phyloP scores from a whole-genome alignment of 1,140 invertebrate species.

The Aradophagus sp. region DNA sequence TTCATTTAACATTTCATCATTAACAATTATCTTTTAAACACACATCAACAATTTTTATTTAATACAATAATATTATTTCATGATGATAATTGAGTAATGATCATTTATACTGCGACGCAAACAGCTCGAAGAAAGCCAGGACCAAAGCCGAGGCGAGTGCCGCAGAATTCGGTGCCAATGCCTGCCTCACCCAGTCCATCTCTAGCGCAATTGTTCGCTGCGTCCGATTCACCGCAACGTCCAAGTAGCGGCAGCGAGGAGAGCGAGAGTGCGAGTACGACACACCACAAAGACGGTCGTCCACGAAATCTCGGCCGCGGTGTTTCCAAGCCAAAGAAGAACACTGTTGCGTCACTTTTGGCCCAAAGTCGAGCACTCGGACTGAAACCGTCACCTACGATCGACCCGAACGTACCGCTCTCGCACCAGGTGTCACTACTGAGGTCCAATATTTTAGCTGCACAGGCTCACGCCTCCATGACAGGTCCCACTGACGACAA shows the following conservation, averaged over 20 bases:
- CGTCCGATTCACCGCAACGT: conserved; percentile 77
- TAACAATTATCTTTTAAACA: no score
- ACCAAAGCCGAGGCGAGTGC: conserved; percentile 81
- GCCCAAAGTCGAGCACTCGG: conserved; percentile 88
- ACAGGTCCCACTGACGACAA: conserved; percentile 72
- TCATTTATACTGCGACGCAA: conserved; percentile 12
- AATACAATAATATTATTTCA: no score
- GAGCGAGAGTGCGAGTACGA: conserved; percentile 76
- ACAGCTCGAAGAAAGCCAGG: conserved; percentile 83
- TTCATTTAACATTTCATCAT: no score
- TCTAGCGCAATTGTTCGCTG: conserved; percentile 76
- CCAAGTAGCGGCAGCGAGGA: conserved; percentile 81
- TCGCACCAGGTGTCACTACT: conserved; percentile 78
- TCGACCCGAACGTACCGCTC: conserved; percentile 76
- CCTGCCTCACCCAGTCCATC: conserved; percentile 75
- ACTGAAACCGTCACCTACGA: conserved; percentile 77
- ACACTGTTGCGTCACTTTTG: conserved; percentile 89
- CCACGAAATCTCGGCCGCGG: conserved; percentile 88
- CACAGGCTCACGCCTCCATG: conserved; percentile 75
- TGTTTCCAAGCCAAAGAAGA: conserved; percentile 92
- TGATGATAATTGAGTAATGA: no score
- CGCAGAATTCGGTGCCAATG: conserved; percentile 76
- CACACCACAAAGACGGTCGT: conserved; percentile 80
- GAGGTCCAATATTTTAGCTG: conserved; percentile 78
- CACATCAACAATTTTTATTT: no score